phyloP scores from a whole-genome alignment of 2,888 invertebrate genomes.

The Acronicta aceris region DNA sequence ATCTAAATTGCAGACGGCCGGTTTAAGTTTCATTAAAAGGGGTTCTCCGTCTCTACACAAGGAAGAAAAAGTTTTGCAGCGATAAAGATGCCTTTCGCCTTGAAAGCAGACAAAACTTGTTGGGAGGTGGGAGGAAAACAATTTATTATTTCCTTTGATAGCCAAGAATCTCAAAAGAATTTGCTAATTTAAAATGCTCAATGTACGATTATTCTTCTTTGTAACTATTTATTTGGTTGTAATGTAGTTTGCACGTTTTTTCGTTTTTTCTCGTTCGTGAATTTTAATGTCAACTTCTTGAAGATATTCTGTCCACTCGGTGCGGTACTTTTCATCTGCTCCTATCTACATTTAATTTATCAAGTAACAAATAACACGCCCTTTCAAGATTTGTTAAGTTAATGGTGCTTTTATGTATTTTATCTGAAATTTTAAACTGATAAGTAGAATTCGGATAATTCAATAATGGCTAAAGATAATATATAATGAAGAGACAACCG shows the following conservation, averaged over 20 bases:
- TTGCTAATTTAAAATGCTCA: constrained; percentile 66
- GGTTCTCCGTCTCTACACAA: constrained; percentile 72
- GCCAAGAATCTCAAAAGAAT: constrained; percentile 68
- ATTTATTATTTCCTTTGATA: constrained; percentile 78
- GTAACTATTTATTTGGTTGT: constrained; percentile 41
- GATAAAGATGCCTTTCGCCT: constrained; percentile 85
- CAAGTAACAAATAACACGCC: too few relatives aligned
- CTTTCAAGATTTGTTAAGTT: too few relatives aligned
- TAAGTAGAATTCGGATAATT: constrained; percentile 20
- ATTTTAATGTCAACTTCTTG: constrained; percentile 15
- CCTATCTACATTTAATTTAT: background rate
- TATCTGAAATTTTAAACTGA: background rate
- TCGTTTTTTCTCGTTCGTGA: constrained; percentile 14
- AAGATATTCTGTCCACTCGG: background rate
- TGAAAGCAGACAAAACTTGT: constrained; percentile 76
- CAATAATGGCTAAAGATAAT: constrained; percentile 35
- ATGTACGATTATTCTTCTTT: constrained; percentile 47
- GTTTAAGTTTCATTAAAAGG: constrained; percentile 84
- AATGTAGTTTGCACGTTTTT: constrained; percentile 24
- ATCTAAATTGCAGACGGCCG: constrained; percentile 80
- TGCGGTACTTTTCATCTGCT: background rate
- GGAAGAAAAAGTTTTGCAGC: constrained; percentile 81
- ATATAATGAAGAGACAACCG: constrained; percentile 63
- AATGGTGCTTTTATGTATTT: constrained; percentile 2
- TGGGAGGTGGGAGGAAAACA: constrained; percentile 74